Percentiles rank a stretch among this genome's conserved stretches.
Conservation (phyloP, 2,113 vertebrate genomes). For the Empidonax traillii region DNA sequence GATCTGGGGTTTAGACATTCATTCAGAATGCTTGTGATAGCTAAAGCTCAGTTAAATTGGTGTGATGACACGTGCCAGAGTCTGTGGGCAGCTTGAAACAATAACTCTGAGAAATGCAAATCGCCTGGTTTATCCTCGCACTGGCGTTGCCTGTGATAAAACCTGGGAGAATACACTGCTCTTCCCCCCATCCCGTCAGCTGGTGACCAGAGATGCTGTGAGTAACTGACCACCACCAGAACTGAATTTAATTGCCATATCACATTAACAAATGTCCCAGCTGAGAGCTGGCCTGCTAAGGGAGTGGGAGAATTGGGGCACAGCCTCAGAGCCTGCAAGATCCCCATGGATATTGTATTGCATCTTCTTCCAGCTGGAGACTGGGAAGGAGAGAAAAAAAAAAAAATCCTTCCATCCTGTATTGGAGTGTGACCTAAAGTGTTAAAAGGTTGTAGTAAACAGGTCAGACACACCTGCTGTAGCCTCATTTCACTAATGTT, state of each 20-base stretch:
- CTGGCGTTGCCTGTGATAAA: neutral
- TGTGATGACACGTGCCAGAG: neutral
- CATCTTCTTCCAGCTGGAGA: neutral
- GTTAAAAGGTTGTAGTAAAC: neutral
- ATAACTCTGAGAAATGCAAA: neutral
- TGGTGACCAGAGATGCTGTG: neutral
- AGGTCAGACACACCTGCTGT: neutral
- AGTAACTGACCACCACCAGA: neutral
- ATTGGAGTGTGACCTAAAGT: neutral
- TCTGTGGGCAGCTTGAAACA: neutral
- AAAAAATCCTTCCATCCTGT: neutral
- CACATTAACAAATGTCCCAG: neutral
- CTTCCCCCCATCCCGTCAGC: neutral
- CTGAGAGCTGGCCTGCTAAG: neutral
- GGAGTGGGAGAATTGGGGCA: neutral
- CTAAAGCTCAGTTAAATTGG: neutral
- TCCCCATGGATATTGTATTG: neutral
- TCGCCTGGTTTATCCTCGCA: neutral
- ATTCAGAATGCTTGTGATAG: neutral
- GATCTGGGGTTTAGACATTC: neutral
- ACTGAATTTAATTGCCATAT: neutral
- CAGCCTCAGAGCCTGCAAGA: neutral
- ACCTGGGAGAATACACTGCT: neutral
- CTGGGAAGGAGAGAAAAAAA: neutral
- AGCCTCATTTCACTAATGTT: neutral